These are phyloP conservation scores for Chelonia mydas DNA, from an alignment of 2,797 vertebrate genomes.

Conservation along the genomic window DNA sequence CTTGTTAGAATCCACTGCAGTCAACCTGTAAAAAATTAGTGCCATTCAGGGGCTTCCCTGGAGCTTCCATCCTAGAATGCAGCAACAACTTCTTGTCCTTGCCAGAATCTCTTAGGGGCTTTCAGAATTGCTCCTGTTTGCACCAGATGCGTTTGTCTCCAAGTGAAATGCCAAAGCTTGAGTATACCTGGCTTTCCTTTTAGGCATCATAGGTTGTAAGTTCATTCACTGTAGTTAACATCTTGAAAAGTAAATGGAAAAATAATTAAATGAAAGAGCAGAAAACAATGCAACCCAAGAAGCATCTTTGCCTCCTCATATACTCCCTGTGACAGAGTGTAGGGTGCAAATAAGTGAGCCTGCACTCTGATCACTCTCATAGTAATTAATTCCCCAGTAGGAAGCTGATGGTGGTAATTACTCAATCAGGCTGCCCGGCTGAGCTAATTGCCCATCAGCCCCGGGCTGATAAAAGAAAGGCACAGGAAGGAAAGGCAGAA, in stretches of 20 bases:
- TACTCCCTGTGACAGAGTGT: not conserved
- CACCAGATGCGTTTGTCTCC: not conserved
- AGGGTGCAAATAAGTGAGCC: no score
- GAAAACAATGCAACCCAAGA: not conserved
- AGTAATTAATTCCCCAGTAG: no score
- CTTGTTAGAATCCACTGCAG: not conserved
- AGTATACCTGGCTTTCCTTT: not conserved
- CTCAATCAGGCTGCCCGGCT: no score
- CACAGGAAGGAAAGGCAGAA: no score
- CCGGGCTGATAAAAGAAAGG: no score
- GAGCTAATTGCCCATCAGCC: no score
- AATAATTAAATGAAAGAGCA: not conserved
- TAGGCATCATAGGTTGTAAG: not conserved
- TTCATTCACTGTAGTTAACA: not conserved
- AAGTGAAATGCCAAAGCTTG: not conserved
- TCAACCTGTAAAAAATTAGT: not conserved
- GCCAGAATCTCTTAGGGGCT: not conserved
- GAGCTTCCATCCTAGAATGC: not conserved
- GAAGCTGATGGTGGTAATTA: no score
- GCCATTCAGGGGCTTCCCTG: not conserved
- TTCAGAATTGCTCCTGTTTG: not conserved
- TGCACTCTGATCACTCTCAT: no score
- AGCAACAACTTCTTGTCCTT: not conserved
- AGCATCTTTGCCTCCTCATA: not conserved
- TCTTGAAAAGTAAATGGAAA: not conserved